Evolutionary conservation across 2,113 vertebrate species (phyloP).

Genomic region (Engystomops pustulosus): DNA sequence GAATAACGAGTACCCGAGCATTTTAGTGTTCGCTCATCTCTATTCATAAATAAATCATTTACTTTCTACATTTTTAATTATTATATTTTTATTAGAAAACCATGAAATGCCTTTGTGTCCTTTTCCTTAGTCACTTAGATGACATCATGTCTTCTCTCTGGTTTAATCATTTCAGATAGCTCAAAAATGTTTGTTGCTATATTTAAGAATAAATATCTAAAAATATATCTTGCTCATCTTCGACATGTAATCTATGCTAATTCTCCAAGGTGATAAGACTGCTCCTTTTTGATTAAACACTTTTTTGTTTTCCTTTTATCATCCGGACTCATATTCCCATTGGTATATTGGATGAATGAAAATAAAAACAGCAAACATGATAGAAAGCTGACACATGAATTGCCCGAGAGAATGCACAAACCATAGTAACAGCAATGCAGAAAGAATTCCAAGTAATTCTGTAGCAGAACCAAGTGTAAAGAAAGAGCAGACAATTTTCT

Average conservation of each 20-base stretch:
- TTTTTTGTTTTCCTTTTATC: constrained; percentile 26
- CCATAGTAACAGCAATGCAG: constrained; percentile 10
- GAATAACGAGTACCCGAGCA: too few relatives aligned
- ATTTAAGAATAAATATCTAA: background rate
- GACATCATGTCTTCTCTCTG: background rate
- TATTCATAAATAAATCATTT: too few relatives aligned
- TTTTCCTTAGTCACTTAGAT: background rate
- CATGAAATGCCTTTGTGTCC: background rate
- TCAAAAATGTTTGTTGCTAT: background rate
- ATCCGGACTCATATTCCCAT: background rate
- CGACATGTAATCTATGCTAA: constrained; percentile 21
- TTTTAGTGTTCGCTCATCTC: too few relatives aligned
- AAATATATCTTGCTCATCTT: constrained; percentile 17
- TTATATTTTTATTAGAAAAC: background rate
- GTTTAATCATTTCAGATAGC: background rate
- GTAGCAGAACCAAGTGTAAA: constrained; percentile 5
- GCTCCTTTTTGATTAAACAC: constrained; percentile 12
- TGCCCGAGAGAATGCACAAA: constrained; percentile 27
- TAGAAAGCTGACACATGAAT: constrained; percentile 36
- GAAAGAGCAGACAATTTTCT: background rate
- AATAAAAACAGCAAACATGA: constrained; percentile 30
- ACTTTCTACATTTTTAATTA: background rate
- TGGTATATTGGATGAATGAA: constrained; percentile 13
- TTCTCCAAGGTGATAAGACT: constrained; percentile 6
- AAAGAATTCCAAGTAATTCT: constrained; percentile 4